Evolutionary conservation across 2,113 vertebrate species (phyloP).

Genomic region (Hydropotes inermis): DNA sequence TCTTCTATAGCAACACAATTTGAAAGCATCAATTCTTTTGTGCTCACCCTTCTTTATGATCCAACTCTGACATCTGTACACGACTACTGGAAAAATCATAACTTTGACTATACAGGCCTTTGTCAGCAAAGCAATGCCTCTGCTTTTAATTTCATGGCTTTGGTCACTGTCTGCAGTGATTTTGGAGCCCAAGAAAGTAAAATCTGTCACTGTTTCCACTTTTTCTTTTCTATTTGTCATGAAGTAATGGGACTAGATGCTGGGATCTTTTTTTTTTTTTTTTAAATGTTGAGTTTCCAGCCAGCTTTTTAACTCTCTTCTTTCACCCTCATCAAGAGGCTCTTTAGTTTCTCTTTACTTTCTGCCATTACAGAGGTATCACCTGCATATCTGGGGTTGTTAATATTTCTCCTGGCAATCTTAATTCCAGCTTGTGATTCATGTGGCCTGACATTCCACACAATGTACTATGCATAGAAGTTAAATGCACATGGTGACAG

Average conservation of each 20-base stretch:
- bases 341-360: not conserved
- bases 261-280: not conserved
- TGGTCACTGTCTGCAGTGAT: not conserved
- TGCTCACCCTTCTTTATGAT: not conserved
- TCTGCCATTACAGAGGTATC: not conserved
- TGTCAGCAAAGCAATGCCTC: not conserved
- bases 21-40: not conserved
- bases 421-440: not conserved
- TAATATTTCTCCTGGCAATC: not conserved
- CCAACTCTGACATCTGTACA: not conserved
- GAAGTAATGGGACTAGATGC: not conserved
- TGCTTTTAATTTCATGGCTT: not conserved
- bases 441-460: not conserved
- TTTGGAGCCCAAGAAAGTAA: not conserved
- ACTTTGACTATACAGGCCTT: not conserved
- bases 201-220: not conserved
- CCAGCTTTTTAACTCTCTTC: not conserved
- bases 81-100: not conserved
- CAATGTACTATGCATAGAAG: not conserved
- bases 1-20: not conserved
- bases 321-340: not conserved
- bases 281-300: not conserved
- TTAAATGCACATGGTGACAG: not conserved
- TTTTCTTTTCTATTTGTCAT: not conserved
- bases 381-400: not conserved